Conservation (phyloP, 2,113 vertebrate species). For the human region DNA sequence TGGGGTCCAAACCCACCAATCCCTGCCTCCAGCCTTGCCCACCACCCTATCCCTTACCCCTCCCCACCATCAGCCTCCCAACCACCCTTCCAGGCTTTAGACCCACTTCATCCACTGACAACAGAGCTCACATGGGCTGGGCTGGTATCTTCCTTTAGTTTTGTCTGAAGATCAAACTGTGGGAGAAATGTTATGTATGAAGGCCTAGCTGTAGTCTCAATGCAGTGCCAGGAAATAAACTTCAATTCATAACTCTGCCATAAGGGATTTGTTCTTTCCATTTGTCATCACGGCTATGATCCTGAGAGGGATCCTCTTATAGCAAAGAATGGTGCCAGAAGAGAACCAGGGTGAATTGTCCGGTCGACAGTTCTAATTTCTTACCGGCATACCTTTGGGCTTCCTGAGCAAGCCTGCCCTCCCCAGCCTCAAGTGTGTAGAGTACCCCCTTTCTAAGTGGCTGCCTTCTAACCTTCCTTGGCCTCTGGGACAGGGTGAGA, state of each 20-base stretch:
- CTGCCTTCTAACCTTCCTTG: background rate
- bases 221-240: background rate
- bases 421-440: background rate
- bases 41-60: background rate
- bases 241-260: background rate
- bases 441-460: background rate
- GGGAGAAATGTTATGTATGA: background rate
- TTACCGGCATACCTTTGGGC: background rate
- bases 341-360: background rate
- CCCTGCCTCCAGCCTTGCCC: background rate
- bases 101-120: background rate
- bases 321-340: background rate
- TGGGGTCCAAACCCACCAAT: background rate
- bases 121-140: background rate
- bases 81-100: background rate
- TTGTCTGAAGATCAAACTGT: background rate
- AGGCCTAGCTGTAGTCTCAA: background rate
- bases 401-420: background rate
- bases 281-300: background rate
- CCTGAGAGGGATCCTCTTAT: background rate
- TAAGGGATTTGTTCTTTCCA: background rate
- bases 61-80: background rate
- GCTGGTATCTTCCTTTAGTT: background rate
- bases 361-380: background rate
- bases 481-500: background rate